Percentiles rank a stretch among this genome's conserved stretches.
These are phyloP conservation scores for Chrysotoxum bicinctum DNA, from an alignment of 2,888 invertebrate genomes.

Conservation along the genomic window DNA sequence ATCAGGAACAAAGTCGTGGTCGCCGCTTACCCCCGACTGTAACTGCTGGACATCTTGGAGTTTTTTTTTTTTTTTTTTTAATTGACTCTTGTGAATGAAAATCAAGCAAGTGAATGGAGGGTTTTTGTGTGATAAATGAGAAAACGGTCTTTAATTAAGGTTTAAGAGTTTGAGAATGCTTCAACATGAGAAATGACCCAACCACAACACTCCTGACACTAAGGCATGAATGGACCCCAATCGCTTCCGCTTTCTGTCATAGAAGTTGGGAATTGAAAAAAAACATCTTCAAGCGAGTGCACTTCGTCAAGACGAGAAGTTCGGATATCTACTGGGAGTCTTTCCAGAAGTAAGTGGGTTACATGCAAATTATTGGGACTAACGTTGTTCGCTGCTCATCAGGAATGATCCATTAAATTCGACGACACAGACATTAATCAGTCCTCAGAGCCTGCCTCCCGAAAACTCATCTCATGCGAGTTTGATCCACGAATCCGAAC, in stretches of 20 bases:
- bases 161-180: neutral
- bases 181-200: slow-evolving; percentile 3
- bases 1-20: slow-evolving; percentile 45
- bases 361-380: slow-evolving; percentile 19
- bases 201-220: slow-evolving; percentile 20
- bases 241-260: slow-evolving; percentile 29
- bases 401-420: slow-evolving; percentile 59
- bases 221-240: neutral
- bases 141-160: slow-evolving; percentile 38
- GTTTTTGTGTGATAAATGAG: neutral
- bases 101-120: neutral
- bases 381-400: slow-evolving; percentile 18
- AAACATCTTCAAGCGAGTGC: slow-evolving; percentile 11
- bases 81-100: neutral
- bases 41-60: slow-evolving; percentile 42
- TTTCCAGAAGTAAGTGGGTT: neutral
- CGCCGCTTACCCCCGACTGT: neutral
- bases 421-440: slow-evolving; percentile 59
- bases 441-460: neutral
- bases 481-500: slow-evolving; percentile 6
- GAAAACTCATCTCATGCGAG: neutral
- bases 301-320: neutral
- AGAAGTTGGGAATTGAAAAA: slow-evolving; percentile 54
- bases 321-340: neutral
- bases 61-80: neutral